Base-by-base conservation (phyloP, 1,140 invertebrate species). In the Bombus picipes region DNA sequence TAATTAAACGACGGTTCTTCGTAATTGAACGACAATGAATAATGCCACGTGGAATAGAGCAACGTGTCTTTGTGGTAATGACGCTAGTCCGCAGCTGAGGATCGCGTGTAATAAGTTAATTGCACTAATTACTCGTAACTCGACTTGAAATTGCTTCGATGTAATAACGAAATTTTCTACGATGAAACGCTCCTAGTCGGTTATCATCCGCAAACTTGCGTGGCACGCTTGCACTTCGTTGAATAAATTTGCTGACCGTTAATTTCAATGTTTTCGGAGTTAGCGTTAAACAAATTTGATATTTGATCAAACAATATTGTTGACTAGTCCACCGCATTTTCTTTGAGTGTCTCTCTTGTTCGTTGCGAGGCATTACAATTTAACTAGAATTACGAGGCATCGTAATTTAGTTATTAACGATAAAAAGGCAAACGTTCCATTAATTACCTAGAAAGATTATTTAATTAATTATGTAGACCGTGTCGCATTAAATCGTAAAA, bases 201-300 rank as follows among this genome's bases (percentile, higher is more conserved):
- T 68, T 79, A 79, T 66, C 65, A 79, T 37, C 15, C 2, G 32
- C 13, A n/a, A 79, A 79, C 68, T 77, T 76, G 22, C 74, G 32
- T 47, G 18, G 28, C 59, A 25, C 25, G 74, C 22, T n/a, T 22
- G 53, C 12, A 32, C 28, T 65, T 43, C 22, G 39, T 10, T 9
- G 39, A 34, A 78, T 32, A 65, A 78, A 78, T 43, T 43, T 5
- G 28, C 10, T 78, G n/a, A 8, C 28, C 37, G 18, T 66, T 41
- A 12, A 39, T 37, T 43, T 25, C 28, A 66, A 66, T 13, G 41
- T 66, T 66, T 70, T 68, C 12, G 1, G 25, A 34, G 22, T 8
- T n/a, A 18, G 12, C 32, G 43, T 9, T 57, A 59, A 72, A 62
- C 37, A 62, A 18, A 81, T 65, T 62, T 47, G 39, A 34, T 34